Evolutionary conservation across 2,113 vertebrate genomes (phyloP), one percentile per base, ranked within the genome.

Genomic region (Catharus bicknelli): DNA sequence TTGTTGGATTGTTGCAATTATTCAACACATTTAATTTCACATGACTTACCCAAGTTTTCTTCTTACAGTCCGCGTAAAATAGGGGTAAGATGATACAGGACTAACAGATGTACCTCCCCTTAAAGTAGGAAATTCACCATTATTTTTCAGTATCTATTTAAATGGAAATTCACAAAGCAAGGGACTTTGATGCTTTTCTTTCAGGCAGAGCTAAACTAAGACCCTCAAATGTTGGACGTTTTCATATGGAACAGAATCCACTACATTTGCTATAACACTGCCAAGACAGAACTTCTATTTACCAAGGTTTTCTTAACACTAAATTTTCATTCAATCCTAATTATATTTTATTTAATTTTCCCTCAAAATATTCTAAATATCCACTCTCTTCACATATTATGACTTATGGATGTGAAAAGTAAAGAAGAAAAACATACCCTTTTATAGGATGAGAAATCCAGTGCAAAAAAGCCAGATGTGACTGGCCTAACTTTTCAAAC

Each of bases 31-130:
- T 58, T 40, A 81, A 66, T 34, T 85, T 73, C 38, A 55, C 10
- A 32, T 34, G 36, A 95, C 83, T 87, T 96, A 98, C 97, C 94
- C 88, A 75, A 96, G 80, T 89, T 93, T 82, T 79, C 84, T 92
- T 59, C 47, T 34, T 62, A 83, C 53, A 68, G 73, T 53, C 21
- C 59, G 61, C 17, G 94, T 97, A 38, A 92, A 87, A 70, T 96
- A 96, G 45, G 27, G 47, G 38, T 51, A 36, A 23, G 78, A 70
- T 40, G 85, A 57, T 54, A 90, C 91, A 96, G 81, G 59, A 43
- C 21, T 78, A 92, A 67, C 59, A 38, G 91, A 14, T 5, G 72
- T 20, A 50, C 69, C 75, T 83, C 34, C 64, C 94, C 94, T 90
- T 88, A 82, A 90, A 90, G 63, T 16, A 94, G 87, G 93, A 64